Conservation (phyloP, 2,888 invertebrate genomes). For the Cheilosia scutellata region DNA sequence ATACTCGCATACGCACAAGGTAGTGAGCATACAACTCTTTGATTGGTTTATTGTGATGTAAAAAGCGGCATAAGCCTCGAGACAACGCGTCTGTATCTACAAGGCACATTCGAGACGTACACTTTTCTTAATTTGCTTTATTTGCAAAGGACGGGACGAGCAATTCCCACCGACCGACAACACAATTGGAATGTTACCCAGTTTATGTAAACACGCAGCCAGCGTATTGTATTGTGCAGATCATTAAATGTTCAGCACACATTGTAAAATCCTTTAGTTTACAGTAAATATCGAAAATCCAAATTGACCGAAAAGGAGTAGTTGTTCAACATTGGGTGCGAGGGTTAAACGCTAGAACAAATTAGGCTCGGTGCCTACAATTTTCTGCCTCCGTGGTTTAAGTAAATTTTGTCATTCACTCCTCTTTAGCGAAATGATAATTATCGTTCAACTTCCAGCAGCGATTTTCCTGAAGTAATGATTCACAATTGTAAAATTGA, state of each 20-base stretch:
- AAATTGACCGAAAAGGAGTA: constrained; percentile 62
- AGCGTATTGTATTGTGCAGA: constrained; percentile 35
- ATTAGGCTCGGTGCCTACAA: constrained; percentile 27
- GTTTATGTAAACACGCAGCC: constrained; percentile 43
- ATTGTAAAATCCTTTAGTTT: constrained; percentile 67
- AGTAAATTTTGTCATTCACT: constrained; percentile 55
- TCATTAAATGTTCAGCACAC: constrained; percentile 66
- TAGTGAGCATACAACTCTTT: constrained; percentile 60
- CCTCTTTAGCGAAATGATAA: constrained; percentile 27
- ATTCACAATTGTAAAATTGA: constrained; percentile 33
- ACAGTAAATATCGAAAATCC: constrained; percentile 55
- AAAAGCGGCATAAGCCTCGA: constrained; percentile 52
- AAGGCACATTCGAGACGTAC: background rate
- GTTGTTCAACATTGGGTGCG: constrained; percentile 25
- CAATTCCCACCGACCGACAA: constrained; percentile 48
- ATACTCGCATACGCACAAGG: constrained; percentile 24
- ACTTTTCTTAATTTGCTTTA: constrained; percentile 16
- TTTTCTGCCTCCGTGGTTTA: constrained; percentile 56
- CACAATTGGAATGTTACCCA: constrained; percentile 5
- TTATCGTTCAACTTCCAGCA: background rate
- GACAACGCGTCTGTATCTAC: constrained; percentile 11
- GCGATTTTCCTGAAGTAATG: constrained; percentile 32
- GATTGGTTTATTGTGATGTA: constrained; percentile 75
- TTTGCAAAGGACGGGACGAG: constrained; percentile 76
- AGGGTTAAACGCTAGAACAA: constrained; percentile 27